Conservation (phyloP, 2,113 vertebrate species). For the Xyliphius kryptos region DNA sequence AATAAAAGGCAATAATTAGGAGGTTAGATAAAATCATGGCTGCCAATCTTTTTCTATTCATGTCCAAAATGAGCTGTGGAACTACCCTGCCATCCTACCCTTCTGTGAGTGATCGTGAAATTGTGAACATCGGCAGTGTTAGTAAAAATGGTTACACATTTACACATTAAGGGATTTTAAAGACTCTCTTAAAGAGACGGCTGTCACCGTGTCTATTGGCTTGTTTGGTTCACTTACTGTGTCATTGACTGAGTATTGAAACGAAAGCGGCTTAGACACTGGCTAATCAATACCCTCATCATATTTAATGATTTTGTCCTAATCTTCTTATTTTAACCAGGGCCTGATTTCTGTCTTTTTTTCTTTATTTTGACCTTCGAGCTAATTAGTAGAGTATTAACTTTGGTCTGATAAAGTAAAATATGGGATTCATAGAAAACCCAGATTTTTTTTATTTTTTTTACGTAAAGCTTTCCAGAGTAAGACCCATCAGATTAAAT, state of each 20-base stretch:
- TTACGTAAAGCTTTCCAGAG: constrained; percentile 25
- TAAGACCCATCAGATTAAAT: constrained; percentile 43
- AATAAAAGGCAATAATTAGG: constrained; percentile 32
- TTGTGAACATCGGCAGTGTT: not conserved
- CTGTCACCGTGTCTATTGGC: not conserved
- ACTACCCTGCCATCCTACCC: not conserved
- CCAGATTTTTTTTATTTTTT: constrained; percentile 52
- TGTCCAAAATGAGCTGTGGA: not conserved
- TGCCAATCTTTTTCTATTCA: constrained; percentile 28
- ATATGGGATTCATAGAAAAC: constrained; percentile 56
- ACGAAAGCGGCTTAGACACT: constrained; percentile 36
- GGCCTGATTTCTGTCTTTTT: constrained; percentile 55
- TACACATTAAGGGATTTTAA: constrained; percentile 5
- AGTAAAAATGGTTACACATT: not conserved
- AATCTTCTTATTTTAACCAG: constrained; percentile 66
- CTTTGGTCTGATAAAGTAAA: constrained; percentile 54
- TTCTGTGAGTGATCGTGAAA: constrained; percentile 19
- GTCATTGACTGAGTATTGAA: constrained; percentile 42
- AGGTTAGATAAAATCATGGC: constrained; percentile 29
- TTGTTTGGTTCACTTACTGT: not conserved
- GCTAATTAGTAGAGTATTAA: constrained; percentile 66
- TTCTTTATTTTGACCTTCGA: constrained; percentile 58
- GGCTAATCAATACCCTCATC: constrained; percentile 55
- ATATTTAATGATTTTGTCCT: constrained; percentile 59
- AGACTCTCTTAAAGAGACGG: constrained; percentile 1